Evolutionary conservation across 2,888 invertebrate genomes (phyloP).

Genomic region (Cosmopolites sordidus): DNA sequence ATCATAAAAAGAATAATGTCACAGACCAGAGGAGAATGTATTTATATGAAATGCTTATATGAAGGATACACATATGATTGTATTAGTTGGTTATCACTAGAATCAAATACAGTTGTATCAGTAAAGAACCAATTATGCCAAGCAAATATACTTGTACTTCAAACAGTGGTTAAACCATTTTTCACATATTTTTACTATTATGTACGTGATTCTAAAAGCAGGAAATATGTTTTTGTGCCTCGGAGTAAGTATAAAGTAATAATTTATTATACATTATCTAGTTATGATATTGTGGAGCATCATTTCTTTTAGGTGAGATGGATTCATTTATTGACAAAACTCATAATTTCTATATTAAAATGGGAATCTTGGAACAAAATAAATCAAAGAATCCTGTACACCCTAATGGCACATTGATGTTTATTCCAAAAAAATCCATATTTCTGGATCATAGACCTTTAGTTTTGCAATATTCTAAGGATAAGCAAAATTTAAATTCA

Average conservation of each 20-base stretch:
- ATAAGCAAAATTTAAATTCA: background rate
- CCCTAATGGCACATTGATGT: constrained; percentile 5
- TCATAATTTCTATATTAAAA: constrained; percentile 2
- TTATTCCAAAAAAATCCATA: constrained; percentile 7
- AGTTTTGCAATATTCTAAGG: background rate
- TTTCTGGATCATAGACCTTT: constrained; percentile 4
- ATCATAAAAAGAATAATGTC: constrained; percentile 16
- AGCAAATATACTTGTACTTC: constrained; percentile 15
- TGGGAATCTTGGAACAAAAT: background rate
- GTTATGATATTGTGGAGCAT: background rate
- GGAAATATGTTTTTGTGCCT: constrained; percentile 2
- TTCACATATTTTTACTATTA: constrained; percentile 13
- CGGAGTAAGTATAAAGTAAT: constrained; percentile 6
- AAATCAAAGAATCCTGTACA: background rate
- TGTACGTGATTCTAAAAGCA: constrained; percentile 3
- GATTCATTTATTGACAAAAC: constrained; percentile 8
- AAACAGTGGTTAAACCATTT: constrained; percentile 18
- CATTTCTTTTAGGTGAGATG: constrained; percentile 6
- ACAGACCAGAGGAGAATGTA: constrained; percentile 14
- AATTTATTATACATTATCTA: background rate
- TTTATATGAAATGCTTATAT: constrained; percentile 12
- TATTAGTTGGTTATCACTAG: constrained; percentile 8
- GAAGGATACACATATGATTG: constrained; percentile 7
- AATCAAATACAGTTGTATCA: background rate
- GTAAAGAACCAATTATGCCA: background rate